Evolutionary conservation across 2,113 vertebrate genomes (phyloP).

Genomic region (Python bivittatus): DNA sequence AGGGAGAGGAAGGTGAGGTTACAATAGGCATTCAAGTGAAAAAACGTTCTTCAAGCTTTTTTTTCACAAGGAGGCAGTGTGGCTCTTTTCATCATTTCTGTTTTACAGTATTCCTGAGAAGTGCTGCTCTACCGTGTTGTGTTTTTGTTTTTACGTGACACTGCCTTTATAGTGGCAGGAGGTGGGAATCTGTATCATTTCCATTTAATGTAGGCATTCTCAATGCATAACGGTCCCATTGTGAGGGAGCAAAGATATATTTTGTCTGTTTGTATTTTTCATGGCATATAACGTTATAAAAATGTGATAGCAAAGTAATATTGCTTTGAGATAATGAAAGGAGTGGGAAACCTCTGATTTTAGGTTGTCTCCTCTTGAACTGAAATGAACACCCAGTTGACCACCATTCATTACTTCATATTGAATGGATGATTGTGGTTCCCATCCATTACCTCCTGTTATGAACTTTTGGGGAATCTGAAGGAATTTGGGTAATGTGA

Average conservation of each 20-base stretch:
- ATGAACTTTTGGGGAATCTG: not conserved
- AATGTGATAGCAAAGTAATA: not conserved
- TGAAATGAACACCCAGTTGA: not conserved
- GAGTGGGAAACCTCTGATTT: not conserved
- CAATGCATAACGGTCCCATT: not conserved
- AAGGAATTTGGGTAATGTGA: not conserved
- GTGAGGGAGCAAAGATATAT: not conserved
- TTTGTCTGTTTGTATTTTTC: not conserved
- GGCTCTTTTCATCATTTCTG: not conserved
- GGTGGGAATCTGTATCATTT: not conserved
- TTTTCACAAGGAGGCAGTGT: conserved; percentile 19
- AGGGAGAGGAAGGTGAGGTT: not conserved
- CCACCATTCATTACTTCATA: not conserved
- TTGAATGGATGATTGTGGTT: not conserved
- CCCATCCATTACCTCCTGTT: too few relatives aligned
- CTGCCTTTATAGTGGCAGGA: not conserved
- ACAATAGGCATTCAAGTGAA: not conserved
- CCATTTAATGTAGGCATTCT: not conserved
- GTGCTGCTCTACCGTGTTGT: not conserved
- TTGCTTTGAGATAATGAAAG: not conserved
- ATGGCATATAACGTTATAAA: not conserved
- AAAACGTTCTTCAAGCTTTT: not conserved
- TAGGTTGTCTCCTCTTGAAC: not conserved
- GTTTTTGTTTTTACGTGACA: not conserved
- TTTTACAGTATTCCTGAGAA: not conserved